These are phyloP conservation scores for Tyrophagus putrescentiae DNA, from an alignment of 1,140 invertebrate species.

Conservation along the genomic window DNA sequence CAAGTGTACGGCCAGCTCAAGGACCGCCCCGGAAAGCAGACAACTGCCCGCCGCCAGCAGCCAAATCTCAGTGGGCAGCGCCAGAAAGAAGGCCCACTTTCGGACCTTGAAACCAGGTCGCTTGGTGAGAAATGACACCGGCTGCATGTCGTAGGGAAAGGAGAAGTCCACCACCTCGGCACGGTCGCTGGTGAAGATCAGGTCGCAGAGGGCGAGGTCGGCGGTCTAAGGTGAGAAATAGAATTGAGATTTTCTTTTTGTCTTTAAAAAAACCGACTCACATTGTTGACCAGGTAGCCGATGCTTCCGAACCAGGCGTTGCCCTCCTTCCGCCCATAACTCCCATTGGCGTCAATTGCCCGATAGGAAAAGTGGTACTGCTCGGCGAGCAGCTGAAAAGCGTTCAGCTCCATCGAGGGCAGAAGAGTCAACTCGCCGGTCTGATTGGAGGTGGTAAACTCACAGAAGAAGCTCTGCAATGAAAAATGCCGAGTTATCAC, in stretches of 20 bases:
- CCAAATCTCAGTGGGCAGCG: neutral
- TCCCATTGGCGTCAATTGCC: constrained; percentile 1
- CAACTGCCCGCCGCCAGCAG: no score
- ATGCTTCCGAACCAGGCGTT: constrained; percentile 6
- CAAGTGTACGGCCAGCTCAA: no score
- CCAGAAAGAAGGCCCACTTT: neutral
- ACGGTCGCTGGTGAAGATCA: neutral
- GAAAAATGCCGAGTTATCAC: no score
- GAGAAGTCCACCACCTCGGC: neutral
- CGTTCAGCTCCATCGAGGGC: neutral
- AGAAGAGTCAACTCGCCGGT: neutral
- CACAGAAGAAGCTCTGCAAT: neutral
- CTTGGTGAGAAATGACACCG: neutral
- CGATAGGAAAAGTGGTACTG: neutral
- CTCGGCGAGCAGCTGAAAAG: neutral
- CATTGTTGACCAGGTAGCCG: constrained; percentile 6
- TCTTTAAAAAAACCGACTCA: neutral
- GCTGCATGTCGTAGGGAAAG: neutral
- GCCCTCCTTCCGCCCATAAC: neutral
- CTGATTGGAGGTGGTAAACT: neutral
- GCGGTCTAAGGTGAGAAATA: neutral
- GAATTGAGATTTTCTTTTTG: neutral
- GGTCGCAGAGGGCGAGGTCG: neutral
- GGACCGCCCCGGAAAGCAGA: no score
- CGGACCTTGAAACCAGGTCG: neutral